Percentiles rank a stretch among this genome's conserved stretches.
Evolutionary conservation across 2,797 vertebrate genomes (phyloP).

Genomic region (Capromys pilorides): DNA sequence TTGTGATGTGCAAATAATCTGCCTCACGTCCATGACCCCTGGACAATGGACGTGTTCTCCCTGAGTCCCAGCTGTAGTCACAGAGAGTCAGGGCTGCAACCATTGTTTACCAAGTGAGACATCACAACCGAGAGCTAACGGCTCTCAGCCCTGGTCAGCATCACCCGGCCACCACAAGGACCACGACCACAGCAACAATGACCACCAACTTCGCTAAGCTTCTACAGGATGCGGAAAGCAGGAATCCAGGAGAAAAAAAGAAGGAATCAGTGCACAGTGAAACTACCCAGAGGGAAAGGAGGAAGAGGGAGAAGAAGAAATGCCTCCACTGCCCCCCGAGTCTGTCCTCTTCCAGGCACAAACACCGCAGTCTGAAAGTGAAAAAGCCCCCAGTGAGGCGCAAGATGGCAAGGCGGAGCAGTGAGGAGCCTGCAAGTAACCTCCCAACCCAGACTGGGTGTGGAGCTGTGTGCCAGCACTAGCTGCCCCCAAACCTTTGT

Average conservation of each 20-base stretch:
- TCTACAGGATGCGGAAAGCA: background rate
- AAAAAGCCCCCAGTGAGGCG: background rate
- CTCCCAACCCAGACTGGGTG: background rate
- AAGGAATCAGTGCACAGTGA: background rate
- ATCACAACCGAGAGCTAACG: conserved; percentile 79
- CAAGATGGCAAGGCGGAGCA: background rate
- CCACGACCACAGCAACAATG: rapidly evolving
- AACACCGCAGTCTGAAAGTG: background rate
- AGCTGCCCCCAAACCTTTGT: background rate
- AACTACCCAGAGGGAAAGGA: background rate
- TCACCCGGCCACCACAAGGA: conserved; percentile 70
- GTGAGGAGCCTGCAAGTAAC: background rate
- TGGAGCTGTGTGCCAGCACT: background rate
- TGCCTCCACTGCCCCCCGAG: background rate
- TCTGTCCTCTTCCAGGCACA: background rate
- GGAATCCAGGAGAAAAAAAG: background rate
- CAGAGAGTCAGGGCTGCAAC: conserved; percentile 2
- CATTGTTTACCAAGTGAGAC: conserved; percentile 80
- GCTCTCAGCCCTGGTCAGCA: conserved; percentile 71
- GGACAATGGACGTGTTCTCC: conserved; percentile 71
- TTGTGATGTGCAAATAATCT: conserved; percentile 59
- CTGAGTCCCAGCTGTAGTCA: conserved; percentile 77
- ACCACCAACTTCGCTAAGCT: rapidly evolving
- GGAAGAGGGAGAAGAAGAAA: background rate
- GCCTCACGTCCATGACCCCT: conserved; percentile 66